Evolutionary conservation across 2,888 invertebrate species (phyloP).

Genomic region (Lymantria dispar): DNA sequence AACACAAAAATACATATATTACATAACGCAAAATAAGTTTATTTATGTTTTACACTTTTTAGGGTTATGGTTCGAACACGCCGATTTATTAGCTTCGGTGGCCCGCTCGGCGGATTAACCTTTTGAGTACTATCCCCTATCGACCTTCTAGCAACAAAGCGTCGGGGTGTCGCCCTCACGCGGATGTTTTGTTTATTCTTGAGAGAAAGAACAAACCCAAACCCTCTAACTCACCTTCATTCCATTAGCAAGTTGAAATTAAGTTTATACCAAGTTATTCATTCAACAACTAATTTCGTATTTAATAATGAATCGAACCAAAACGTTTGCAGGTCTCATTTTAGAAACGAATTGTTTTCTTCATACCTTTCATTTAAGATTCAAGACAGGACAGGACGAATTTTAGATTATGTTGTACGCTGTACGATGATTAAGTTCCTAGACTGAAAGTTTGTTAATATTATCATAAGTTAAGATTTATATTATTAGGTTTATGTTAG

Average conservation of each 20-base stretch:
- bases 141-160: too few relatives aligned
- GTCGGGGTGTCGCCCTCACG: too few relatives aligned
- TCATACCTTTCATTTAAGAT: slow-evolving; percentile 24
- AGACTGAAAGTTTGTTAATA: slow-evolving; percentile 5
- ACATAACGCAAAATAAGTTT: too few relatives aligned
- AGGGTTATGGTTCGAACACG: too few relatives aligned
- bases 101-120: too few relatives aligned
- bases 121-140: too few relatives aligned
- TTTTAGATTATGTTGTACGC: slow-evolving; percentile 29
- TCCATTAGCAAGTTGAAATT: slow-evolving; percentile 3
- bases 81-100: too few relatives aligned
- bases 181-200: too few relatives aligned
- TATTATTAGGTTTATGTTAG: background rate
- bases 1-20: too few relatives aligned
- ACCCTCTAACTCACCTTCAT: slow-evolving; percentile 1
- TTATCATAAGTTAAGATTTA: slow-evolving; percentile 3
- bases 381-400: slow-evolving; percentile 32
- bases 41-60: too few relatives aligned
- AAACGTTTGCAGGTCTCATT: slow-evolving; percentile 16
- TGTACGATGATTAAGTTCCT: slow-evolving; percentile 20
- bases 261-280: slow-evolving; percentile 8
- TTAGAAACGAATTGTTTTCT: slow-evolving; percentile 27
- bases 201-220: background rate
- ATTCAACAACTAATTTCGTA: slow-evolving; percentile 10
- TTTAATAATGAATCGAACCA: slow-evolving; percentile 13